Conservation (phyloP, 2,113 vertebrate genomes). For the Prunella himalayana region DNA sequence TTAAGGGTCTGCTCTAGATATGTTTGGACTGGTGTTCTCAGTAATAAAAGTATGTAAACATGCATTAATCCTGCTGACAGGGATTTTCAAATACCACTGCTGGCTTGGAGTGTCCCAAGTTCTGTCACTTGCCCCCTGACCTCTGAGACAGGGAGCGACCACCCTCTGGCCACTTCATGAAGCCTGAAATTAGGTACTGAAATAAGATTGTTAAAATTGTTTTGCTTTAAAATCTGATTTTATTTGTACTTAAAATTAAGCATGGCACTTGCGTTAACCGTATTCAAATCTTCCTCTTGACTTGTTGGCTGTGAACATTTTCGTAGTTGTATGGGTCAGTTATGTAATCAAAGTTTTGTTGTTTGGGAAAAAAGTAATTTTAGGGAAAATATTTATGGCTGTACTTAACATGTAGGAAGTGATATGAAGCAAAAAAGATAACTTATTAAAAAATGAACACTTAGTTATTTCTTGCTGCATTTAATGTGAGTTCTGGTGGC, state of each 20-base stretch:
- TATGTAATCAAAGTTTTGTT: neutral
- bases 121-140: neutral
- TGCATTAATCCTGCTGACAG: neutral
- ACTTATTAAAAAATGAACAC: neutral
- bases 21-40: neutral
- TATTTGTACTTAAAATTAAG: neutral
- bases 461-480: neutral
- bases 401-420: neutral
- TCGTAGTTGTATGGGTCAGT: neutral
- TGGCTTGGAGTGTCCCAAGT: neutral
- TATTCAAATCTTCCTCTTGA: neutral
- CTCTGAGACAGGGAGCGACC: neutral
- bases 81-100: neutral
- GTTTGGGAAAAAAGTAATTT: neutral
- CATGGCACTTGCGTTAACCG: accelerated
- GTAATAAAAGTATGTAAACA: neutral
- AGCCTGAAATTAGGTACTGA: neutral
- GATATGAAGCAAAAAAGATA: neutral
- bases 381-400: neutral
- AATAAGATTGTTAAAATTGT: neutral
- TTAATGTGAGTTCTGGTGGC: neutral
- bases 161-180: neutral
- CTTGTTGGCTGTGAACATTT: neutral
- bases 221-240: neutral
- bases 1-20: neutral